Conservation (phyloP, 2,888 invertebrate genomes). For the Cancer borealis region DNA sequence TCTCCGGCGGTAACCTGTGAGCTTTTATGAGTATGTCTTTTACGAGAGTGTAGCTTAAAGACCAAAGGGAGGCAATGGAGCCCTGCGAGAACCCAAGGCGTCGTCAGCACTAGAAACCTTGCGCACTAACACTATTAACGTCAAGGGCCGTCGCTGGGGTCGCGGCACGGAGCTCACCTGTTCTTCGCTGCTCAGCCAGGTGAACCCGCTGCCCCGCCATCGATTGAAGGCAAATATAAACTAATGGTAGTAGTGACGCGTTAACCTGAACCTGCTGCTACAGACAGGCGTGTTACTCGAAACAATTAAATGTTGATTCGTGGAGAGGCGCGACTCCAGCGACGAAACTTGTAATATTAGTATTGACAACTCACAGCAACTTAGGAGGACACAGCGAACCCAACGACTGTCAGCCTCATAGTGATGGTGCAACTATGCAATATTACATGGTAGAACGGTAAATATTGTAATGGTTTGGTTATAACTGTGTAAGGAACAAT, state of each 20-base stretch:
- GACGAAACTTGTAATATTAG: neutral
- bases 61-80: neutral
- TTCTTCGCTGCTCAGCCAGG: neutral
- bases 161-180: neutral
- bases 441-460: neutral
- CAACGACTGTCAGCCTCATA: neutral
- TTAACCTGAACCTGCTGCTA: neutral
- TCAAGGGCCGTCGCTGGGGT: neutral
- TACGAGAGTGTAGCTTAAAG: conserved; percentile 25
- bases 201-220: neutral
- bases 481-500: neutral
- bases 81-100: neutral
- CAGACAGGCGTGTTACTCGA: neutral
- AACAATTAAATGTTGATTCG: neutral
- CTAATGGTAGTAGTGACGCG: neutral
- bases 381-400: neutral
- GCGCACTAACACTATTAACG: neutral
- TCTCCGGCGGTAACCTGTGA: neutral
- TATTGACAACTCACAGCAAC: neutral
- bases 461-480: neutral
- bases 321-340: neutral
- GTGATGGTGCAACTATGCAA: neutral
- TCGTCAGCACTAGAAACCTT: neutral
- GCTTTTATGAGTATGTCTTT: conserved; percentile 8
- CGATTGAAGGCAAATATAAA: neutral